Percentiles rank a stretch among this genome's conserved stretches.
These are phyloP conservation scores for Pampus argenteus DNA, from an alignment of 2,797 vertebrate genomes.

Conservation along the genomic window DNA sequence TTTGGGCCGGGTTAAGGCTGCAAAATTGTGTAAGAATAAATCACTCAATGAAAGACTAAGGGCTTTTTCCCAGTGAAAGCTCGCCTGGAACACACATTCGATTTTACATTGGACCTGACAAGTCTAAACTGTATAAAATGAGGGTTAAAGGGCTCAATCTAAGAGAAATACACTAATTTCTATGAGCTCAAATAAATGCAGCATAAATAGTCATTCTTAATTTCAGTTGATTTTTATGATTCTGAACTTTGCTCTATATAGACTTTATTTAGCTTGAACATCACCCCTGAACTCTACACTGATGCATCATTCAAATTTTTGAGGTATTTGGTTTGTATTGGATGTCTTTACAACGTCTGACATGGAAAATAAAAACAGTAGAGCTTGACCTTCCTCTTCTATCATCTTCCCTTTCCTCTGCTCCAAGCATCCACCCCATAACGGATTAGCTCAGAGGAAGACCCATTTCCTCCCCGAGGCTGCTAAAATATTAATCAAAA, in stretches of 20 bases:
- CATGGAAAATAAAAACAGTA: conserved; percentile 76
- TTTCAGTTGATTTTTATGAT: conserved; percentile 9
- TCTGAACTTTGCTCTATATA: background rate
- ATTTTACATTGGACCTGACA: background rate
- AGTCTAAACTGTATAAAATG: background rate
- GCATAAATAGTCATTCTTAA: background rate
- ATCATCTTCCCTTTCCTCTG: conserved; percentile 79
- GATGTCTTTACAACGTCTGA: conserved; percentile 73
- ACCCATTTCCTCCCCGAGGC: conserved; percentile 93
- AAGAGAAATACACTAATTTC: background rate
- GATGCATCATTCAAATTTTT: conserved; percentile 35
- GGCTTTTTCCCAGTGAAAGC: background rate
- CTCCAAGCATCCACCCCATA: conserved; percentile 87
- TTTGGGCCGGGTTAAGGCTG: background rate
- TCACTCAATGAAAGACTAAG: background rate
- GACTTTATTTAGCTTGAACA: conserved; percentile 16
- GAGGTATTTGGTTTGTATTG: conserved; percentile 48
- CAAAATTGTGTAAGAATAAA: background rate
- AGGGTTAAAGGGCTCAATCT: background rate
- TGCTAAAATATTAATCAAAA: conserved; percentile 99
- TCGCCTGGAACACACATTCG: background rate
- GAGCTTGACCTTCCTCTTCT: conserved; percentile 79
- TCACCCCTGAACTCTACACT: conserved; percentile 23
- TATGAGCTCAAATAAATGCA: too few relatives aligned
- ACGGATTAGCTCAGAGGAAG: conserved; percentile 95